Percentiles rank a stretch among this genome's conserved stretches.
Conservation (phyloP, 2,797 vertebrate genomes). For the Molossus alvarezi region DNA sequence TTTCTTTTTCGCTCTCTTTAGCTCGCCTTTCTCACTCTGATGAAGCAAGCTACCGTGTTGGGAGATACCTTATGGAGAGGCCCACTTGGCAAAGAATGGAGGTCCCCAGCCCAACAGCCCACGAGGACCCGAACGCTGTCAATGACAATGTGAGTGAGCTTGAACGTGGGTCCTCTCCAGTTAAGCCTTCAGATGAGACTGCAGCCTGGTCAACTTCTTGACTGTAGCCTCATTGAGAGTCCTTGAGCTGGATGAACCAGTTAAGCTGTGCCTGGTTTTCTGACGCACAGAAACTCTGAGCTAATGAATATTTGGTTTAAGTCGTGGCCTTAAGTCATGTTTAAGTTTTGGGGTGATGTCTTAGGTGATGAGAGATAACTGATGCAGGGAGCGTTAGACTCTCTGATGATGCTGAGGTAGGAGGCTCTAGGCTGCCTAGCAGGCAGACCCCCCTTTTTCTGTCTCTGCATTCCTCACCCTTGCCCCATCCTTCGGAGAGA, state of each 20-base stretch:
- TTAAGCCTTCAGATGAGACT: not conserved
- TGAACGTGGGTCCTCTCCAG: not conserved
- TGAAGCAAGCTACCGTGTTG: not conserved
- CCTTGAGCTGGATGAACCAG: not conserved
- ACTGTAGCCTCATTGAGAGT: not conserved
- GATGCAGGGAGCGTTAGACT: not conserved
- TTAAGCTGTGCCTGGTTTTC: not conserved
- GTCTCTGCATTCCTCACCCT: not conserved
- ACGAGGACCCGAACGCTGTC: not conserved
- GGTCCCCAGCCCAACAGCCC: too few relatives aligned
- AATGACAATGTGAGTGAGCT: not conserved
- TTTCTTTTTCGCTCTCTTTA: not conserved
- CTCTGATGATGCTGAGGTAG: not conserved
- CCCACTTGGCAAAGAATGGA: not conserved
- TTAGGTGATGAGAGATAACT: not conserved
- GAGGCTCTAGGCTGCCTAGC: not conserved
- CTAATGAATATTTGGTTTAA: not conserved
- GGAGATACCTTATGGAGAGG: not conserved
- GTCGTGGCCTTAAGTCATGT: not conserved
- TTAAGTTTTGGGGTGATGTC: not conserved
- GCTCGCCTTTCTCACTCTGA: not conserved
- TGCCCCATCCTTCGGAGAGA: not conserved
- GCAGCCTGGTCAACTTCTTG: not conserved
- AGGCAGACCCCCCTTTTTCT: not conserved
- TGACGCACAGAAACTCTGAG: not conserved